These are phyloP conservation scores for Gryllus bimaculatus DNA, from an alignment of 1,140 invertebrate species.

Conservation along the genomic window DNA sequence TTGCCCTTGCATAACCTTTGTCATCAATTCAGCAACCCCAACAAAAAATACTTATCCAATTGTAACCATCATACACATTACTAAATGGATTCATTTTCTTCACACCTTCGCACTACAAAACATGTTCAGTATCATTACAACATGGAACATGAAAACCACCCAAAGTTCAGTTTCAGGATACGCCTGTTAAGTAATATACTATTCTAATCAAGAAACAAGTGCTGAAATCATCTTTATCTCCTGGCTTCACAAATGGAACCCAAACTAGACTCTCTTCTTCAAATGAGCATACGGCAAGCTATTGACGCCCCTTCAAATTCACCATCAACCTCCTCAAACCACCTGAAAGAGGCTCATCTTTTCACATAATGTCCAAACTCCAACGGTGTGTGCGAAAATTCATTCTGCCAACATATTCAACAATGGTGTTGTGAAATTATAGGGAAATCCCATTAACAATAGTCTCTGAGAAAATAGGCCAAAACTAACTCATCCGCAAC, in stretches of 20 bases:
- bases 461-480: neutral
- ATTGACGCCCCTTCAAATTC: neutral
- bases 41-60: neutral
- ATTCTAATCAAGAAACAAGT: neutral
- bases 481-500: neutral
- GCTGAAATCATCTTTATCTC: neutral
- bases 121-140: neutral
- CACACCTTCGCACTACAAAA: neutral
- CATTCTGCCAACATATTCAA: neutral
- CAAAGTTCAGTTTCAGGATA: neutral
- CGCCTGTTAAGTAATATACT: neutral
- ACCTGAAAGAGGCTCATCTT: conserved; percentile 70
- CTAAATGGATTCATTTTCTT: conserved; percentile 22
- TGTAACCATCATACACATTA: conserved; percentile 17
- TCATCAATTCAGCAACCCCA: conserved; percentile 36
- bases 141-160: neutral
- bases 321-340: conserved; percentile 50
- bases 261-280: conserved; percentile 20
- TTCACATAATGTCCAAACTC: conserved; percentile 61
- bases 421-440: neutral
- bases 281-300: neutral
- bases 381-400: conserved; percentile 13
- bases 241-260: conserved; percentile 10
- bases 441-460: neutral
- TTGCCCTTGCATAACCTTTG: conserved; percentile 44